Base-by-base conservation (phyloP, 2,113 vertebrate genomes). In the Brachyistius frenatus region DNA sequence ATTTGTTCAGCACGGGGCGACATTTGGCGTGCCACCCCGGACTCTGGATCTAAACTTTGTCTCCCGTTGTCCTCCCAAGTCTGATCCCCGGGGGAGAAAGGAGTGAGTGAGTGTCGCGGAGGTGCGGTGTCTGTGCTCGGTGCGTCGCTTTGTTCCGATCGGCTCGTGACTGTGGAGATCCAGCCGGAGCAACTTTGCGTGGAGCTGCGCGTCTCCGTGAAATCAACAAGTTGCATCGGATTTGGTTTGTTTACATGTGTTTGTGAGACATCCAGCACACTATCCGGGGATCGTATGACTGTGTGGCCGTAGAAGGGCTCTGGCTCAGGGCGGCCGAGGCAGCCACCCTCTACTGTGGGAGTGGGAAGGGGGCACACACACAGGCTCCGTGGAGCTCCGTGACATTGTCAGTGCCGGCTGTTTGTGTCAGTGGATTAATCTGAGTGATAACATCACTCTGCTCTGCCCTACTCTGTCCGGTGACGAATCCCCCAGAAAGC, bases 391-490 rank as follows among this genome's bases (percentile, higher is more conserved):
- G 76, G 66, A 67, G 50, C 54, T 61, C 41, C 53, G 67, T 81
- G 72, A 83, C 80, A 65, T 74, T 82, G 66, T 58, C 62, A 46
- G 60, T 58, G 53, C 69, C 39, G 70, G 49, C 67, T 56, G 57
- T 61, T 71, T 76, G 71, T 85, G 65, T 89, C 81, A 82, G 66
- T 81, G 86, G 86, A 91, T 90, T 92, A 85, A 88, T 76, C 70
- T 47, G 56, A 82, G 78, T 80, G 73, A 80, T 77, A 81, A 63
- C 82, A 79, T 83, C 78, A 60, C 66, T 80, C 72, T 30, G 53
- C 83, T 71, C 80, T 63, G 66, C 41, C 76, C 66, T 55, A 61
- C 68, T 88, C 79, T 66, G 82, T 73, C 84, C 83, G 73, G 80
- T 81, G 69, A 75, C 75, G 50, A 80, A 67, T 54, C 73, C 65